Evolutionary conservation across 2,888 invertebrate genomes (phyloP).

Genomic region (Cryptocephalus moraei): DNA sequence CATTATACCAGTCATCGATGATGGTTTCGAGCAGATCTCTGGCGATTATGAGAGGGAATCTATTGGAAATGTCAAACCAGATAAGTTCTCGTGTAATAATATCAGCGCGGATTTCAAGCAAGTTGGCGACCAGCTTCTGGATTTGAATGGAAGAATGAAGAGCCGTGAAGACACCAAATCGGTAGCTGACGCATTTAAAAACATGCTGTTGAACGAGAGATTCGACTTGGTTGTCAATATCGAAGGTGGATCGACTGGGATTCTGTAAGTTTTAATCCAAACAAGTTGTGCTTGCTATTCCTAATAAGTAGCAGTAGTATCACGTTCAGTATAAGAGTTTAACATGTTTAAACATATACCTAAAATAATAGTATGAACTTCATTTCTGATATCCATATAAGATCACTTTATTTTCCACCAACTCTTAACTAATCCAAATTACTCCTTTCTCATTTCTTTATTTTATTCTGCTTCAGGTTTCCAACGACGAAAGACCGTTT

Average conservation of each 20-base stretch:
- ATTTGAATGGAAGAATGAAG: slow-evolving; percentile 17
- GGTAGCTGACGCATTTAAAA: slow-evolving; percentile 49
- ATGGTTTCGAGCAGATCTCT: slow-evolving; percentile 42
- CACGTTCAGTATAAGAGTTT: no score
- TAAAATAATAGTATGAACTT: slow-evolving; percentile 1
- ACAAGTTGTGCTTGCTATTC: no score
- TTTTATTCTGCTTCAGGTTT: slow-evolving; percentile 21
- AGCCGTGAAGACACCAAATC: slow-evolving; percentile 39
- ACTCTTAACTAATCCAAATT: no score
- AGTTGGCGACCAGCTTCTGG: slow-evolving; percentile 51
- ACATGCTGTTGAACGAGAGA: slow-evolving; percentile 52
- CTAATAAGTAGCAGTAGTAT: no score
- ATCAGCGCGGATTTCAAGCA: slow-evolving; percentile 43
- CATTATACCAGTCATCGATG: slow-evolving; percentile 62
- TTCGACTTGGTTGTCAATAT: slow-evolving; percentile 66
- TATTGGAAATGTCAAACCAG: slow-evolving; percentile 21
- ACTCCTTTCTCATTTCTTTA: background rate
- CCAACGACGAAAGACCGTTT: slow-evolving; percentile 24
- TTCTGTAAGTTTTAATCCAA: slow-evolving; percentile 34
- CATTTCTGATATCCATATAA: no score
- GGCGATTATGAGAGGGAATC: slow-evolving; percentile 36
- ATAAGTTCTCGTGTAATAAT: slow-evolving; percentile 31
- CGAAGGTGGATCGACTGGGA: slow-evolving; percentile 60
- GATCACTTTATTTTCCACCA: no score
- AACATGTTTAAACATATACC: no score